Evolutionary conservation across 2,797 vertebrate genomes (phyloP), one percentile per base, ranked within the genome.

Genomic region (Phrynocephalus vlangalii): DNA sequence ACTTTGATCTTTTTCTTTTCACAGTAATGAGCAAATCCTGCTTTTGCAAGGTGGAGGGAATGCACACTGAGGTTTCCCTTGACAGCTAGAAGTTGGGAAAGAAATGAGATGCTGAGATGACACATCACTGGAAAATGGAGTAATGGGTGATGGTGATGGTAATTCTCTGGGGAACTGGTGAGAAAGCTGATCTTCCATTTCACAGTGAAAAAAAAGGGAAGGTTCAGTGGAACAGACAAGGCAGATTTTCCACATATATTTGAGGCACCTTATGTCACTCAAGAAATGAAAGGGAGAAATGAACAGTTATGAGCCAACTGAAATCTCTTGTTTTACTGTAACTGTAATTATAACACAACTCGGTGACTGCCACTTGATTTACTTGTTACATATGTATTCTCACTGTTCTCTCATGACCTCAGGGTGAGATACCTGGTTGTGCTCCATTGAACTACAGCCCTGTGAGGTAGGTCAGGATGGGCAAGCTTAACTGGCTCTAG

Each of bases 1-100:
- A 88, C 87, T 88, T 60, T 88, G 87, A 88, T 88, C 87, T 82
- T 85, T 44, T 77, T 67, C 83, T 85, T 85, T 85, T 82, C 63
- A 11, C 87, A 56, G 79, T 88, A 88, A 88, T 85, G 87, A 88
- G 87, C 83, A 88, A 77, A 82, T 70, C 76, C 87, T 75, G 56
- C 56, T 56, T 86, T 44, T 56, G 56, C 11, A 15, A 38, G 16
- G 72, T 13, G 22, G 63, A 48, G 44, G 20, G n/a, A 8, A 67
- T 68, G 52, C n/a, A 68, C 71, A 24, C 67, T 16, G 28, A 48
- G 75, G 77, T 60, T 33, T 72, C 67, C 30, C 84, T 60, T 88
- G 87, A 88, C 83, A 85, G 78, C 83, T 56, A 24, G 7, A 0
- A n/a, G 44, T 76, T n/a, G 48, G 60, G 48, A 30, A 48, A 84